phyloP scores from a whole-genome alignment of 2,797 vertebrate species.

The Mus caroli region DNA sequence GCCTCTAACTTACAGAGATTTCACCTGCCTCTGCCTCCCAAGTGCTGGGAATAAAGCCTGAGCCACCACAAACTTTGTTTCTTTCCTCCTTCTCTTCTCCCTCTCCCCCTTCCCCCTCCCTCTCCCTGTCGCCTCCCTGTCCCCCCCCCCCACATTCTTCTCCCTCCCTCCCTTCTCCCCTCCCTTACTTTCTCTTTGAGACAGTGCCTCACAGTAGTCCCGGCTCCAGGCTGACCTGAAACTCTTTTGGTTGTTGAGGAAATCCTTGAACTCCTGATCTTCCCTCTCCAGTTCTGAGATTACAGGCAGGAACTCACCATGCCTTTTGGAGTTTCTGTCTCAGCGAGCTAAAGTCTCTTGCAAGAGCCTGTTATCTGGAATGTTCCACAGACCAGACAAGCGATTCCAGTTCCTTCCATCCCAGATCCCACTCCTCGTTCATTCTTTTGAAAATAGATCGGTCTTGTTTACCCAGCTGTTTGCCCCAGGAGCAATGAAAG shows the following conservation, averaged over 20 bases:
- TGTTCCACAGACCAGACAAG: background rate
- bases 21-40: background rate
- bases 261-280: background rate
- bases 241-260: background rate
- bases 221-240: background rate
- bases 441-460: background rate
- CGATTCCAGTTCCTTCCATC: background rate
- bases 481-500: background rate
- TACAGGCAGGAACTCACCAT: background rate
- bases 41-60: background rate
- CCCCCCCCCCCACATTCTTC: background rate
- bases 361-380: background rate
- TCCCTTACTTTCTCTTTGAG: background rate
- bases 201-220: background rate
- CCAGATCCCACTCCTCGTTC: background rate
- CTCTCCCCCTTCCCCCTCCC: background rate
- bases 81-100: background rate
- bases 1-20: background rate
- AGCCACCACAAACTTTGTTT: too few relatives aligned
- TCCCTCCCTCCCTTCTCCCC: background rate
- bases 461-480: constrained; percentile 9
- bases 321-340: background rate
- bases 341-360: background rate
- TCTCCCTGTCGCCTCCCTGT: rapidly evolving
- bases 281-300: background rate